Percentiles rank a stretch among this genome's conserved stretches.
phyloP scores from a whole-genome alignment of 2,113 vertebrate species.

The Pimephales promelas region DNA sequence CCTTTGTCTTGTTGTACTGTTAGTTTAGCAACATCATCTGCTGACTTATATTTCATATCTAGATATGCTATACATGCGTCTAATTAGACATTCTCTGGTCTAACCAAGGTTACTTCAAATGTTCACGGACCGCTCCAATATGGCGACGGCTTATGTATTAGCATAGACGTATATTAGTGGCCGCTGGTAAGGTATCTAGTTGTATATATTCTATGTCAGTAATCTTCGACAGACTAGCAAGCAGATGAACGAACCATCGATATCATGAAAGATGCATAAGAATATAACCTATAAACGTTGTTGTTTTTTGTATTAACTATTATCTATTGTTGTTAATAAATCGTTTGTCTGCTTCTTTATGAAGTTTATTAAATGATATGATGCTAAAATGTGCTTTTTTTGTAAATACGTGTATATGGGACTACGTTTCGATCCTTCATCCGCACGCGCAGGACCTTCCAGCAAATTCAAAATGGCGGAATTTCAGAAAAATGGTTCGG shows the following conservation, averaged over 20 bases:
- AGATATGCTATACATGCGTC: no score
- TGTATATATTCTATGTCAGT: background rate
- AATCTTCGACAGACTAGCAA: background rate
- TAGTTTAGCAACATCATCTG: no score
- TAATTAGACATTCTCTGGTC: no score
- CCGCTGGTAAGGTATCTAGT: no score
- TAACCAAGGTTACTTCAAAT: no score
- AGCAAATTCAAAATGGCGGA: slow-evolving; percentile 76
- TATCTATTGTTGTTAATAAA: background rate
- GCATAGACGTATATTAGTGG: no score
- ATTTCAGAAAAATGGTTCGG: slow-evolving; percentile 68
- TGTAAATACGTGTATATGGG: background rate
- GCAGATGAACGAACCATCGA: background rate
- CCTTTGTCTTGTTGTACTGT: no score
- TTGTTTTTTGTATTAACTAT: background rate
- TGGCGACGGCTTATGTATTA: no score
- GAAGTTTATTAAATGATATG: background rate
- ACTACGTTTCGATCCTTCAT: background rate
- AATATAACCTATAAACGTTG: background rate
- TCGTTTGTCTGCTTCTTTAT: background rate
- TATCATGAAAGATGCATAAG: slow-evolving; percentile 48
- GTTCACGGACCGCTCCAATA: no score
- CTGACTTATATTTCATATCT: no score
- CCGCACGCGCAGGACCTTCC: slow-evolving; percentile 38
- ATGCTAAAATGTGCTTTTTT: background rate